Conservation (phyloP, 2,113 vertebrate genomes). For the Polypterus bichir region DNA sequence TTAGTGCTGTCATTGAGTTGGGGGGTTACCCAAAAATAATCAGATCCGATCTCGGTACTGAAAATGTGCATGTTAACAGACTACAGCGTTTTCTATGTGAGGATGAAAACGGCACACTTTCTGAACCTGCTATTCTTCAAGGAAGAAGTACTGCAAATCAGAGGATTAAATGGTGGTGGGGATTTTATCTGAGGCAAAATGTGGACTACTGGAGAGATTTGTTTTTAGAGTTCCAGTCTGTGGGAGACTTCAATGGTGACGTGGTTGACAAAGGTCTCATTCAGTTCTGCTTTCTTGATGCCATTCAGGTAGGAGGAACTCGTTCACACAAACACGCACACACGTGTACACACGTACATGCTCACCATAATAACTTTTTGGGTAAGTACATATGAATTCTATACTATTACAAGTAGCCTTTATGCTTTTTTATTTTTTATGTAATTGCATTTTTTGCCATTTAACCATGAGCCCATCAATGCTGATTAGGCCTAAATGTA, state of each 20-base stretch:
- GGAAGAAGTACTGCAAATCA: constrained; percentile 16
- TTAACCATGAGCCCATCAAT: too few species aligned
- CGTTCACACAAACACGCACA: too few species aligned
- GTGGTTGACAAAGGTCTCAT: constrained; percentile 12
- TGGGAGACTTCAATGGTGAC: constrained; percentile 10
- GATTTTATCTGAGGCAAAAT: constrained; percentile 15
- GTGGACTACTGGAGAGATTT: constrained; percentile 10
- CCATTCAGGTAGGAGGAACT: constrained; percentile 3
- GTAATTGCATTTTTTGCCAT: too few species aligned
- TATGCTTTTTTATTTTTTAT: too few species aligned
- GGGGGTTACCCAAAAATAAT: constrained; percentile 11
- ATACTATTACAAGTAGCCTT: too few species aligned
- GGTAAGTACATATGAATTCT: too few species aligned
- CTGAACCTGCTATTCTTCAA: constrained; percentile 5
- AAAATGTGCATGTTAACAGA: constrained; percentile 14
- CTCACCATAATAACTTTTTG: too few species aligned
- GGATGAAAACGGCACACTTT: neutral
- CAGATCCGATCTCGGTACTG: constrained; percentile 13
- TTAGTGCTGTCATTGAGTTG: constrained; percentile 3
- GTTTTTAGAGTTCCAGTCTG: constrained; percentile 13
- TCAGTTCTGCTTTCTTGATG: constrained; percentile 17
- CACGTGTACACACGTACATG: too few species aligned
- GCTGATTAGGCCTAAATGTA: too few species aligned
- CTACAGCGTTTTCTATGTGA: constrained; percentile 11
- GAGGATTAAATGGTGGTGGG: constrained; percentile 17